Conservation (phyloP, 2,797 vertebrate genomes). For the Novumbra hubbsi region DNA sequence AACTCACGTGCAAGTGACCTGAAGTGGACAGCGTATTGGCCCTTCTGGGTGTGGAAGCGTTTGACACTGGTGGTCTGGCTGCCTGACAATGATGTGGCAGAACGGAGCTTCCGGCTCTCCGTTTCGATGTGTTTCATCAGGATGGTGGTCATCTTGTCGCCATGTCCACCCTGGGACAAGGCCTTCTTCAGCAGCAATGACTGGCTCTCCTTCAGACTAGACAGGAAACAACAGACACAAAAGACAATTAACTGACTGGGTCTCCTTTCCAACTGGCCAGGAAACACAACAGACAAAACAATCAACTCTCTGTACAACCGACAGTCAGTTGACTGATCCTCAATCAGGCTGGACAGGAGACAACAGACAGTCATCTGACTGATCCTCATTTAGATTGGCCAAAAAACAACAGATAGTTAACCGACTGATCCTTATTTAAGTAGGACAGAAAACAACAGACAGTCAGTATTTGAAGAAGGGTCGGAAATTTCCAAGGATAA, state of each 20-base stretch:
- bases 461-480: no score
- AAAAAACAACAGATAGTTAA: not conserved
- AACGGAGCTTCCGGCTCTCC: slow-evolving; percentile 55
- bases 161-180: slow-evolving; percentile 46
- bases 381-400: slow-evolving; percentile 69
- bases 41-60: slow-evolving; percentile 58
- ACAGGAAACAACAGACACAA: not conserved
- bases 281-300: not conserved
- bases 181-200: slow-evolving; percentile 63
- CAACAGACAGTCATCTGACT: slow-evolving; percentile 25
- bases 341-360: not conserved
- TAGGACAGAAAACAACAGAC: not conserved
- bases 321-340: not conserved
- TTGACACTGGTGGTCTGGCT: slow-evolving; percentile 42
- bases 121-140: slow-evolving; percentile 72
- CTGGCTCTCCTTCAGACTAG: not conserved
- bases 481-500: no score
- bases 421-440: not conserved
- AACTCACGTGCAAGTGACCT: slow-evolving; percentile 50
- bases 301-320: not conserved
- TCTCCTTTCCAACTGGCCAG: slow-evolving; percentile 68
- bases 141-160: slow-evolving; percentile 68
- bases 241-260: slow-evolving; percentile 45
- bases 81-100: not conserved
- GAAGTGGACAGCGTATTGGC: slow-evolving; percentile 57